Conservation (phyloP, 2,888 invertebrate species). For the Lypha dubia region DNA sequence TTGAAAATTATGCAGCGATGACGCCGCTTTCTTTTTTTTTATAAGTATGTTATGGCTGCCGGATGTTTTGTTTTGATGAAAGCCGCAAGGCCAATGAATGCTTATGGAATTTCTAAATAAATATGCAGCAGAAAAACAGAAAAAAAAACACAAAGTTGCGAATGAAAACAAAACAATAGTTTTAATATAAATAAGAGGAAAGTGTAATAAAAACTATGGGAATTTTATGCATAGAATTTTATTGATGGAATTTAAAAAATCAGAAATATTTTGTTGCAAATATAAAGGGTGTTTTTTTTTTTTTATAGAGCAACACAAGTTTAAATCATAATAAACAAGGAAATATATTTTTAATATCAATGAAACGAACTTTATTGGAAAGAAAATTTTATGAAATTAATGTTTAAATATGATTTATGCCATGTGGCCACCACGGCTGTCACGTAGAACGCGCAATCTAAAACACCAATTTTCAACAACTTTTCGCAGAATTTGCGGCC, state of each 20-base stretch:
- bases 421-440: no score
- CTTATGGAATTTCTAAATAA: slow-evolving; percentile 87
- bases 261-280: no score
- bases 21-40: slow-evolving; percentile 60
- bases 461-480: no score
- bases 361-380: no score
- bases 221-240: slow-evolving; percentile 20
- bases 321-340: no score
- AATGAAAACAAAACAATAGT: slow-evolving; percentile 4
- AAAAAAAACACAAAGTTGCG: not conserved
- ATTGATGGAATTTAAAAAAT: not conserved
- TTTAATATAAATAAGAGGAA: slow-evolving; percentile 11
- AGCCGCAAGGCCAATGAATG: slow-evolving; percentile 90
- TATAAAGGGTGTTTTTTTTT: no score
- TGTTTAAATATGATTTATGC: no score
- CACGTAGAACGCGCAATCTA: no score
- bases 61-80: slow-evolving; percentile 90
- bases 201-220: not conserved
- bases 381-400: no score
- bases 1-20: slow-evolving; percentile 30
- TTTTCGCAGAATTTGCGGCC: no score
- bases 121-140: not conserved
- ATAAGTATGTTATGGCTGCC: slow-evolving; percentile 84
- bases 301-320: no score
- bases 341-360: no score